phyloP scores from a whole-genome alignment of 2,888 invertebrate genomes.

The Perithous albicinctus region DNA sequence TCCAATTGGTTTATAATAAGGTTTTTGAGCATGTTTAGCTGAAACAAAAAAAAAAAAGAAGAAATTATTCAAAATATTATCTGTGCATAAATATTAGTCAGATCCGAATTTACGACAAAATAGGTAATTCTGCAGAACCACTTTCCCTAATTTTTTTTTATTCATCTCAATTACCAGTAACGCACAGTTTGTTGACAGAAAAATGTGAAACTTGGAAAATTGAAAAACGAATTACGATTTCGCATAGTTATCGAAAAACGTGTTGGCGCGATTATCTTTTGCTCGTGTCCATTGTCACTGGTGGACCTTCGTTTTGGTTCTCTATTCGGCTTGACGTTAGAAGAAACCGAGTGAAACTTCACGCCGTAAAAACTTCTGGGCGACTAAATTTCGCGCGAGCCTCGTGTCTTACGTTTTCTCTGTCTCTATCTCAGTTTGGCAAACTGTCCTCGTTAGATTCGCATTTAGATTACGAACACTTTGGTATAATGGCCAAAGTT shows the following conservation, averaged over 20 bases:
- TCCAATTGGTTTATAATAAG: neutral
- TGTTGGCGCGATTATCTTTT: conserved; percentile 36
- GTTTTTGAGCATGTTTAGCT: neutral
- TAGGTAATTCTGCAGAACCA: too few relatives aligned
- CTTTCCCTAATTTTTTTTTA: too few relatives aligned
- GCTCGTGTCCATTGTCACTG: conserved; percentile 19
- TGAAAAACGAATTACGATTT: neutral
- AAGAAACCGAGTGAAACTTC: conserved; percentile 46
- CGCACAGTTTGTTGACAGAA: neutral
- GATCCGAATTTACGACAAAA: too few relatives aligned
- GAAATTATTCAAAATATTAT: neutral
- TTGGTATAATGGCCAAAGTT: conserved; percentile 76
- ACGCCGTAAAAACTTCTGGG: conserved; percentile 46
- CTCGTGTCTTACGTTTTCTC: conserved; percentile 15
- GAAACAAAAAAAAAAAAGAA: neutral
- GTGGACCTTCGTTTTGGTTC: conserved; percentile 24
- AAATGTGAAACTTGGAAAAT: neutral
- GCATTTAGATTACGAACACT: conserved; percentile 78
- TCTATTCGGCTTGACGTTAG: conserved; percentile 24
- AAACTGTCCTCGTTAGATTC: conserved; percentile 79
- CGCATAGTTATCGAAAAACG: conserved; percentile 1
- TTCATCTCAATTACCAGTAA: too few relatives aligned
- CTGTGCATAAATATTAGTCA: neutral
- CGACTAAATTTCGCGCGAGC: conserved; percentile 35
- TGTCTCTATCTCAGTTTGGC: conserved; percentile 51